Conservation (phyloP, 2,888 invertebrate genomes). For the Ectemnius lituratus region DNA sequence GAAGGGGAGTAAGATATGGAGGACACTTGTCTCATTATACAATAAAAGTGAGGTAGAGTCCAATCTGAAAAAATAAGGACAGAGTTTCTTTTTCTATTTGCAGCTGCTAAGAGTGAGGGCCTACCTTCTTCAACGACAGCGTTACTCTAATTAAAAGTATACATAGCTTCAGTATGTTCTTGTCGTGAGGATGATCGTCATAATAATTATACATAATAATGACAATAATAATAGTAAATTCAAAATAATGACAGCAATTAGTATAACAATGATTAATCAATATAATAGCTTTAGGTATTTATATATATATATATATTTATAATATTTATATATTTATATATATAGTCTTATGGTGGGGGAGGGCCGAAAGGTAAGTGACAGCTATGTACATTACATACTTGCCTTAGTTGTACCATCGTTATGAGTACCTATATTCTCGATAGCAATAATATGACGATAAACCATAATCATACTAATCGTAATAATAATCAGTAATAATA, state of each 20-base stretch:
- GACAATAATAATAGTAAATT: conserved; percentile 55
- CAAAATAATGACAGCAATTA: conserved; percentile 68
- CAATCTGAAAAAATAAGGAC: conserved; percentile 67
- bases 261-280: conserved; percentile 75
- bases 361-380: conserved; percentile 72
- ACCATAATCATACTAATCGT: conserved; percentile 62
- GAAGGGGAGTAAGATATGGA: conserved; percentile 42
- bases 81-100: conserved; percentile 34
- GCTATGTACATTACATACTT: conserved; percentile 77
- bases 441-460: conserved; percentile 47
- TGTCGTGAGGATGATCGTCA: conserved; percentile 51
- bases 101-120: conserved; percentile 74
- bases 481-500: conserved; percentile 53
- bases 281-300: conserved; percentile 67
- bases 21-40: conserved; percentile 54
- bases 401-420: conserved; percentile 76
- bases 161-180: conserved; percentile 68
- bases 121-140: conserved; percentile 72
- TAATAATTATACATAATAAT: conserved; percentile 35
- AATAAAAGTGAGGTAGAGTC: conserved; percentile 74
- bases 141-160: conserved; percentile 73
- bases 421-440: conserved; percentile 49
- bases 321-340: conserved; percentile 50
- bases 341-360: conserved; percentile 54
- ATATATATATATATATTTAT: conserved; percentile 53